Evolutionary conservation across 2,888 invertebrate species (phyloP).

Genomic region (Nipponacmea schrenckii): DNA sequence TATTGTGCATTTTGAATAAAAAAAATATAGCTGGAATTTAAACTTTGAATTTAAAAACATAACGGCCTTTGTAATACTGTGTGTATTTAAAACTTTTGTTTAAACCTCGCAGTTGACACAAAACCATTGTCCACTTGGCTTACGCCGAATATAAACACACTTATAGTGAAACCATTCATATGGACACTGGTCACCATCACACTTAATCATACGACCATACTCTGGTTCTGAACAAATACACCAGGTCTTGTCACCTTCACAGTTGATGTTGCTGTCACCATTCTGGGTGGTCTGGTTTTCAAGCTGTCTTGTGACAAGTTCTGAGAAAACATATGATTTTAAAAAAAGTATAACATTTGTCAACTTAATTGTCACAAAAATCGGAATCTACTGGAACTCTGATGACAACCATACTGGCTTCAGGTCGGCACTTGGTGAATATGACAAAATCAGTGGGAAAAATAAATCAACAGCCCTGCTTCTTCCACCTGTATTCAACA

Average conservation of each 20-base stretch:
- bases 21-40: too few species aligned
- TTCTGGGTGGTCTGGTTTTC: not conserved
- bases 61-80: too few species aligned
- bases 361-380: not conserved
- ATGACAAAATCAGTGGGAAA: constrained; percentile 24
- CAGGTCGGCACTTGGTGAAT: not conserved
- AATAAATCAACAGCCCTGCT: too few species aligned
- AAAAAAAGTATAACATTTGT: not conserved
- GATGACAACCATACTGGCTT: not conserved
- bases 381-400: not conserved
- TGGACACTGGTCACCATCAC: constrained; percentile 25
- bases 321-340: not conserved
- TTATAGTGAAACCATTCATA: constrained; percentile 30
- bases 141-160: constrained; percentile 22
- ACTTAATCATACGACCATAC: constrained; percentile 29
- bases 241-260: constrained; percentile 7
- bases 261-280: too few species aligned
- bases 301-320: not conserved
- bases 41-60: too few species aligned
- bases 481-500: too few species aligned
- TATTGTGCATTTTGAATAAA: too few species aligned
- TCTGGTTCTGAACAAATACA: constrained; percentile 28
- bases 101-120: too few species aligned
- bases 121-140: not conserved
- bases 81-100: too few species aligned